Evolutionary conservation across 2,888 invertebrate genomes (phyloP).

Genomic region (Agrotis segetum): DNA sequence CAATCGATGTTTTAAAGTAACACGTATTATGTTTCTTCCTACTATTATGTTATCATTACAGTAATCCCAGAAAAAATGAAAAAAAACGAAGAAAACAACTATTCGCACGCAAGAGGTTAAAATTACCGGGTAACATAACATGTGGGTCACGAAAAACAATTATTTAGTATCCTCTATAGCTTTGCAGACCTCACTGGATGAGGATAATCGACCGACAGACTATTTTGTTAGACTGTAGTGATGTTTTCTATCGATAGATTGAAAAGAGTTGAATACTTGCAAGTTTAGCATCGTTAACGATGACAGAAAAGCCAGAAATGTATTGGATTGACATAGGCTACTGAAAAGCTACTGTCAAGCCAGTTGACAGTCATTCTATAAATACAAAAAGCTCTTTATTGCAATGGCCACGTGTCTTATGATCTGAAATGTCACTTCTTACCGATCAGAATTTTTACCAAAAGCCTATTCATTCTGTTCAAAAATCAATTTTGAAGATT

Average conservation of each 20-base stretch:
- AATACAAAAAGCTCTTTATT: background rate
- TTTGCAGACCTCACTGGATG: slow-evolving; percentile 39
- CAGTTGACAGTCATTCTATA: background rate
- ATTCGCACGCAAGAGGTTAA: slow-evolving; percentile 49
- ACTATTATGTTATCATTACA: slow-evolving; percentile 21
- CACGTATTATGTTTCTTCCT: slow-evolving; percentile 14
- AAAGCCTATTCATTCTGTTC: background rate
- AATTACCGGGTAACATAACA: slow-evolving; percentile 54
- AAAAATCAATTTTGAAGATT: no score
- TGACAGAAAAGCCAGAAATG: background rate
- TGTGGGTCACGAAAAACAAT: slow-evolving; percentile 76
- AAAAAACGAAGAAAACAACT: slow-evolving; percentile 23
- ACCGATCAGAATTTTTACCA: background rate
- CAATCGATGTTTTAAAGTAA: background rate
- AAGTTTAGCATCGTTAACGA: background rate
- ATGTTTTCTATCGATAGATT: slow-evolving; percentile 47
- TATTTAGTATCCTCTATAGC: slow-evolving; percentile 61
- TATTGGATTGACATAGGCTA: background rate
- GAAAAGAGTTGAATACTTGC: background rate
- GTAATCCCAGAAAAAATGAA: background rate
- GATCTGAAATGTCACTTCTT: background rate
- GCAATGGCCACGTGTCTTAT: background rate
- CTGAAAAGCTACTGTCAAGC: background rate
- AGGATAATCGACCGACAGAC: slow-evolving; percentile 43
- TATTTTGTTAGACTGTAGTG: slow-evolving; percentile 35